These are phyloP conservation scores for Aphelinus atriplicis DNA, from an alignment of 1,140 invertebrate genomes.

Conservation along the genomic window DNA sequence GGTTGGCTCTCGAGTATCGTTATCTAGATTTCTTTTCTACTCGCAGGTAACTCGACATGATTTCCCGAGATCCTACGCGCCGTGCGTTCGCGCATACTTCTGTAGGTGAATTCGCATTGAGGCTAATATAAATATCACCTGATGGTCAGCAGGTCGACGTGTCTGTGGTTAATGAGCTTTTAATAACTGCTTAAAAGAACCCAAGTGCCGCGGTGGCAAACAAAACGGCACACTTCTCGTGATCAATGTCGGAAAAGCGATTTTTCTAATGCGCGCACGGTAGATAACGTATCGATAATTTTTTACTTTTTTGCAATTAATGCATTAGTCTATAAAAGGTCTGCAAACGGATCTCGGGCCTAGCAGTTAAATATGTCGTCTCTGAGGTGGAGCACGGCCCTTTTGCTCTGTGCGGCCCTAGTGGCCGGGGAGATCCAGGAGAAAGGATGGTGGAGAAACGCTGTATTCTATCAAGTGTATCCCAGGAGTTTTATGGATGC, in stretches of 20 bases:
- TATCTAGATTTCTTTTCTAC: too few relatives aligned
- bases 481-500: slow-evolving; percentile 80
- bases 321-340: slow-evolving; percentile 31
- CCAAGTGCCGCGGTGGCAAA: too few relatives aligned
- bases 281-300: slow-evolving; percentile 29
- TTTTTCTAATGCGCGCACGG: neutral
- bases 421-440: slow-evolving; percentile 49
- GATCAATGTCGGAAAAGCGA: neutral
- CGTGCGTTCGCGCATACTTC: too few relatives aligned
- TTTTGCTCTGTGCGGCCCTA: slow-evolving; percentile 40
- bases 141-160: too few relatives aligned
- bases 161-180: too few relatives aligned
- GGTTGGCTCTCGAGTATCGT: too few relatives aligned
- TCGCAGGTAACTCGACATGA: too few relatives aligned
- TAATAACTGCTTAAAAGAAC: too few relatives aligned
- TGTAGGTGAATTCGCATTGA: too few relatives aligned
- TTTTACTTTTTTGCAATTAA: slow-evolving; percentile 3
- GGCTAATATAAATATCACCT: too few relatives aligned
- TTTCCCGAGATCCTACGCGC: too few relatives aligned
- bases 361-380: slow-evolving; percentile 41
- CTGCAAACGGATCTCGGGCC: neutral
- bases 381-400: slow-evolving; percentile 23
- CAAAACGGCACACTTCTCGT: too few relatives aligned
- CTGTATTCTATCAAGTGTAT: slow-evolving; percentile 81
- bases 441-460: slow-evolving; percentile 78